Conservation (phyloP, 1,140 invertebrate species). For the Teleogryllus occipitalis region DNA sequence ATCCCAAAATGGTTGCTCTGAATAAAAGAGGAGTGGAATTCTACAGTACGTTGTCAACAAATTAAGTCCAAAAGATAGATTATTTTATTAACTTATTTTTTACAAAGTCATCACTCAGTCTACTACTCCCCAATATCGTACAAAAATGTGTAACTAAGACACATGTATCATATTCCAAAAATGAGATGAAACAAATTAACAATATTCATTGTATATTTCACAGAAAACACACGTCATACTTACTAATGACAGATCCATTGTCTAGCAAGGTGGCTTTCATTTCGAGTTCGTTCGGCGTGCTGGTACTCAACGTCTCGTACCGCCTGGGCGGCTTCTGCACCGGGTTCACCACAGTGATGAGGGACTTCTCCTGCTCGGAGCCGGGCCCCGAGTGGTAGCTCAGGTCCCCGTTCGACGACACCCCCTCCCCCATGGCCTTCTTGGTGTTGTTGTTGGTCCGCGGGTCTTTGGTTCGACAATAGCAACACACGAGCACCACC, state of each 20-base stretch:
- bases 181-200: not conserved
- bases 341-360: conserved; percentile 71
- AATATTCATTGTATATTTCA: not conserved
- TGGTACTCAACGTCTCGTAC: conserved; percentile 54
- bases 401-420: conserved; percentile 30
- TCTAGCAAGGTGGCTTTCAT: conserved; percentile 68
- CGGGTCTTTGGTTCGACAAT: conserved; percentile 47
- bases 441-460: conserved; percentile 39
- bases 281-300: conserved; percentile 64
- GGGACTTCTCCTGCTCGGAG: conserved; percentile 67
- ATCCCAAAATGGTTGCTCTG: conserved; percentile 3
- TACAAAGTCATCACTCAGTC: not conserved
- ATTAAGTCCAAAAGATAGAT: not conserved
- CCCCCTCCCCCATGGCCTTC: conserved; percentile 9
- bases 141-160: not conserved
- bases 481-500: conserved; percentile 55
- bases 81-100: not conserved
- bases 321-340: conserved; percentile 66
- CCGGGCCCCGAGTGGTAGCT: conserved; percentile 52
- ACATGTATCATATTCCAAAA: not conserved
- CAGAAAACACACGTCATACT: conserved; percentile 33
- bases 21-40: conserved; percentile 5
- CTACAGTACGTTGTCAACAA: not conserved
- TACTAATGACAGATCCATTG: conserved; percentile 58
- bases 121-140: not conserved